A percentile compares a stretch with the other conserved stretches of the same genome.
phyloP scores from a whole-genome alignment of 2,888 invertebrate species.

The Melangyna quadrimaculata region DNA sequence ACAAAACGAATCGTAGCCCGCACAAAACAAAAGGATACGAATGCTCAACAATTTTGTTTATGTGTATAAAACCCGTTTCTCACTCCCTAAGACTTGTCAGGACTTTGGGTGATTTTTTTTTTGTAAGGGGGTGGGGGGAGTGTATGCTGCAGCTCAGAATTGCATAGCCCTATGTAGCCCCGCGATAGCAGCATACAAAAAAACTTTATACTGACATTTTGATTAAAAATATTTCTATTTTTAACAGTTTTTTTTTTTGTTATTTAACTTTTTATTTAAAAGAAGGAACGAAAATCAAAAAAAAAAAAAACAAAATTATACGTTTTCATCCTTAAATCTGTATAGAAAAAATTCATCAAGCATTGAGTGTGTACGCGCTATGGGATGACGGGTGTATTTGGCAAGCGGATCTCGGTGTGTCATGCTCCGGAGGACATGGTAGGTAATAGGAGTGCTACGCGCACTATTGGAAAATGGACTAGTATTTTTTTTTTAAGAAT shows the following conservation, averaged over 20 bases:
- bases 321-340: slow-evolving; percentile 58
- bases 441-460: slow-evolving; percentile 22
- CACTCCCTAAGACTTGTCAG: neutral
- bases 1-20: slow-evolving; percentile 54
- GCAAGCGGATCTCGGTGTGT: slow-evolving; percentile 35
- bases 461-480: slow-evolving; percentile 27
- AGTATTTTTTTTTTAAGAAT: neutral
- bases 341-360: slow-evolving; percentile 39
- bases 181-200: slow-evolving; percentile 64
- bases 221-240: slow-evolving; percentile 72
- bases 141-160: neutral
- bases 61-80: slow-evolving; percentile 27
- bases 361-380: slow-evolving; percentile 44
- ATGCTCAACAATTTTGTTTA: slow-evolving; percentile 21
- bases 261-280: slow-evolving; percentile 35
- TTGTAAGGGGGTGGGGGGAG: neutral
- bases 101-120: neutral
- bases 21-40: slow-evolving; percentile 68
- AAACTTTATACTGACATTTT: slow-evolving; percentile 70
- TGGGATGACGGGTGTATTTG: slow-evolving; percentile 19
- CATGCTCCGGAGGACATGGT: slow-evolving; percentile 19
- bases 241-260: slow-evolving; percentile 49
- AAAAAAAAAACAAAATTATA: slow-evolving; percentile 5
- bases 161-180: neutral
- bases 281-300: neutral